Evolutionary conservation across 1,140 invertebrate species (phyloP).

Genomic region (Adelges cooleyi): DNA sequence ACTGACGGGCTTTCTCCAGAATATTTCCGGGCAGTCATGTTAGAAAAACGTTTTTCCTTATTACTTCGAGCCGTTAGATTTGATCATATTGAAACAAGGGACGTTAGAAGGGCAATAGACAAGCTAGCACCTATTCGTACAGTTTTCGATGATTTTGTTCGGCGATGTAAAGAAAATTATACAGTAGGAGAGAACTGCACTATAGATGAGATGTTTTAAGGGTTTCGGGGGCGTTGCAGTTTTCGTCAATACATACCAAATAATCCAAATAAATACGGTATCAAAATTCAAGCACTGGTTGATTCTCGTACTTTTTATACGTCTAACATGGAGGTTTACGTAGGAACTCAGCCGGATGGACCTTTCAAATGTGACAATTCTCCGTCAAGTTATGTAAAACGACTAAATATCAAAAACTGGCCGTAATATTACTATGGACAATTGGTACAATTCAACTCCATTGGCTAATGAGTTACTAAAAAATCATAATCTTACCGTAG

Average conservation of each 20-base stretch:
- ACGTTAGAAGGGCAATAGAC: slow-evolving; percentile 28
- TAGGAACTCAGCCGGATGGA: slow-evolving; percentile 36
- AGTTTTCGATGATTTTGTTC: not conserved
- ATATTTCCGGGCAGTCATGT: slow-evolving; percentile 32
- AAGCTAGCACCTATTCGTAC: not conserved
- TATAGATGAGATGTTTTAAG: slow-evolving; percentile 38
- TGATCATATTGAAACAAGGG: slow-evolving; percentile 33
- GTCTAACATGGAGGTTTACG: slow-evolving; percentile 36
- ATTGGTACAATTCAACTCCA: slow-evolving; percentile 37
- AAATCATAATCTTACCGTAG: slow-evolving; percentile 28
- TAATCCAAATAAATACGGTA: slow-evolving; percentile 39
- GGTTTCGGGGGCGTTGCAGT: slow-evolving; percentile 37
- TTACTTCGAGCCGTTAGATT: slow-evolving; percentile 35
- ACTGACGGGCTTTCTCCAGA: slow-evolving; percentile 33
- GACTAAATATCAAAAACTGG: slow-evolving; percentile 33
- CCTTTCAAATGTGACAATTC: slow-evolving; percentile 35
- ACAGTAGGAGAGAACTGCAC: slow-evolving; percentile 26
- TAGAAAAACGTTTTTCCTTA: slow-evolving; percentile 33
- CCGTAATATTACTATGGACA: slow-evolving; percentile 37
- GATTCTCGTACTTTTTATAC: slow-evolving; percentile 36
- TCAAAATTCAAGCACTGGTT: slow-evolving; percentile 38
- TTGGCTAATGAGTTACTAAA: slow-evolving; percentile 35
- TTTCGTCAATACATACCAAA: slow-evolving; percentile 36
- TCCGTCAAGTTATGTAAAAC: not conserved
- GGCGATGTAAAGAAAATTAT: not conserved